These are phyloP conservation scores for Protosalanx chinensis DNA, from an alignment of 2,797 vertebrate species.

Conservation along the genomic window DNA sequence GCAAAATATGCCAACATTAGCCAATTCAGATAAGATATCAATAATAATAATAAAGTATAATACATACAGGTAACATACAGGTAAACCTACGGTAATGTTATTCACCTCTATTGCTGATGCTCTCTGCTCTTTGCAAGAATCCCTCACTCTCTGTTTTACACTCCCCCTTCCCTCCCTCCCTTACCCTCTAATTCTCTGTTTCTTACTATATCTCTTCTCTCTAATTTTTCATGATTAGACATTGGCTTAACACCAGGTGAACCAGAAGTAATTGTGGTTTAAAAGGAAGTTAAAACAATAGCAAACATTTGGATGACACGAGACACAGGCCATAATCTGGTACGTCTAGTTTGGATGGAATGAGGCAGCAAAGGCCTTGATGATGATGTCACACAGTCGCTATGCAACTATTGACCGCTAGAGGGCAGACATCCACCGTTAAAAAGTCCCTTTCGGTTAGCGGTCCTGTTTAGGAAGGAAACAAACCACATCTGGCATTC, in stretches of 20 bases:
- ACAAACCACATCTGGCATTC: neutral
- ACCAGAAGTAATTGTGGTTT: neutral
- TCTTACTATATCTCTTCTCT: neutral
- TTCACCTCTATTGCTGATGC: neutral
- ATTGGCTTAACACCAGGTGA: neutral
- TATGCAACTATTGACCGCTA: neutral
- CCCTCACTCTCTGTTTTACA: neutral
- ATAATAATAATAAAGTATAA: no score
- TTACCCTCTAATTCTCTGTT: neutral
- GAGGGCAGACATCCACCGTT: slow-evolving; percentile 4
- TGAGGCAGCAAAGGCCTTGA: neutral
- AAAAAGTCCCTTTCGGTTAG: neutral
- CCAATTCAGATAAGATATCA: no score
- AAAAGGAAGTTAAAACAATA: neutral
- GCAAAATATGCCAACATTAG: no score
- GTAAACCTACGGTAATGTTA: neutral
- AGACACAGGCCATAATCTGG: neutral
- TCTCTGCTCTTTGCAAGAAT: neutral
- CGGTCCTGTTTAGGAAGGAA: neutral
- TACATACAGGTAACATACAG: neutral
- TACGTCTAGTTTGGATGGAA: neutral
- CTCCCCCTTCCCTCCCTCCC: neutral
- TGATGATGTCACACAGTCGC: neutral
- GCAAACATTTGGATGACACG: neutral
- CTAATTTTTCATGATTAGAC: neutral